Conservation (phyloP, 1,140 invertebrate species). For the Diachasmimorpha longicaudata region DNA sequence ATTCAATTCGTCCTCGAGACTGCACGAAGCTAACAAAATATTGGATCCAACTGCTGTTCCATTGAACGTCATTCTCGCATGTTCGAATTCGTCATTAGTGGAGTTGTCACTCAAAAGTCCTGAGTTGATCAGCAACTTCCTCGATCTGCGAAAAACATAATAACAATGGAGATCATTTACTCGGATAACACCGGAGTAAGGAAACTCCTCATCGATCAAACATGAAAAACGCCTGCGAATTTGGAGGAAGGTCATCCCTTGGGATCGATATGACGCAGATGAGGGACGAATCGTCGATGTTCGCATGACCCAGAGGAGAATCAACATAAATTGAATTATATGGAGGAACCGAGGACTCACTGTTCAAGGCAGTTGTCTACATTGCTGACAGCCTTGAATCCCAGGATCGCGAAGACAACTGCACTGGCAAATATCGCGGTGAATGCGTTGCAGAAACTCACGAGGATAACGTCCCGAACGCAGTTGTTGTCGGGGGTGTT, state of each 20-base stretch:
- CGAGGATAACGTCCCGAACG: slow-evolving; percentile 85
- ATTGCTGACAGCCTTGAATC: slow-evolving; percentile 84
- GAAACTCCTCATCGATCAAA: not conserved
- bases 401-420: slow-evolving; percentile 87
- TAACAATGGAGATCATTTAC: not conserved
- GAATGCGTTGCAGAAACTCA: slow-evolving; percentile 88
- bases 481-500: slow-evolving; percentile 91
- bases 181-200: not conserved
- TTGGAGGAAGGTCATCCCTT: not conserved
- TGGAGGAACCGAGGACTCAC: slow-evolving; percentile 63
- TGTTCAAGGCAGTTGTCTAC: slow-evolving; percentile 77
- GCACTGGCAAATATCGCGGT: slow-evolving; percentile 94
- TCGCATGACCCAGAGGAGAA: not conserved
- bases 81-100: slow-evolving; percentile 64
- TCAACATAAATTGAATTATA: not conserved
- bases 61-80: slow-evolving; percentile 57
- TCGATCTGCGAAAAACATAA: slow-evolving; percentile 40
- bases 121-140: slow-evolving; percentile 62
- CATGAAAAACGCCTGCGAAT: not conserved
- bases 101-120: slow-evolving; percentile 63
- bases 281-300: not conserved
- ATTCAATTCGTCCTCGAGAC: slow-evolving; percentile 73
- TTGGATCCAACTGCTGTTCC: slow-evolving; percentile 39
- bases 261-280: not conserved
- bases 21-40: slow-evolving; percentile 68